Percentiles rank a stretch among this genome's conserved stretches.
Evolutionary conservation across 1,140 invertebrate genomes (phyloP).

Genomic region (Pararge aegeria): DNA sequence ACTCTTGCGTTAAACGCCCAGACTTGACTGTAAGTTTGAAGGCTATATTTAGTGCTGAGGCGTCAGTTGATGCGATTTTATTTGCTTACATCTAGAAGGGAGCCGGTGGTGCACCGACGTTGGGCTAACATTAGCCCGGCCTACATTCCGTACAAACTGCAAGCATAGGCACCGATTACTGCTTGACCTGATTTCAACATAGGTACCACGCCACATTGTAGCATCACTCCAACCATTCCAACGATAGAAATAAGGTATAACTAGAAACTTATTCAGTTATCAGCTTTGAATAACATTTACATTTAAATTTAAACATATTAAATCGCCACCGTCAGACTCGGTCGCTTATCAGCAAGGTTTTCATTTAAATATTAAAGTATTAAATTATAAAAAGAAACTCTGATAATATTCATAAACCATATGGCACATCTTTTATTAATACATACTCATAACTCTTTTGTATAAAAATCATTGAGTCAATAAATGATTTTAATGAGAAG

Average conservation of each 20-base stretch:
- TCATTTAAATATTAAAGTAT: not conserved
- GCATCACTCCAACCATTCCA: not conserved
- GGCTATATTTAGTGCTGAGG: constrained; percentile 19
- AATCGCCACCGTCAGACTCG: no score
- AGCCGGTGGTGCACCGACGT: constrained; percentile 44
- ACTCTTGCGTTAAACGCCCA: not conserved
- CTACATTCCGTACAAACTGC: constrained; percentile 56
- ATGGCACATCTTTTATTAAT: no score
- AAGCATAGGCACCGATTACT: constrained; percentile 56
- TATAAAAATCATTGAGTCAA: no score
- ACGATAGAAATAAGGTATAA: not conserved
- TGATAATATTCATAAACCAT: no score
- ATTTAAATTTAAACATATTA: not conserved
- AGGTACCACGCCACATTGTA: constrained; percentile 17
- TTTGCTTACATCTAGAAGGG: constrained; percentile 52
- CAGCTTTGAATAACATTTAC: not conserved
- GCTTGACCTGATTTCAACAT: constrained; percentile 65
- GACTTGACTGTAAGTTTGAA: not conserved
- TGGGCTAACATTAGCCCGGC: constrained; percentile 69
- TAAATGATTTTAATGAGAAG: no score
- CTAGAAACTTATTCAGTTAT: not conserved
- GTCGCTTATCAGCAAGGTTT: not conserved
- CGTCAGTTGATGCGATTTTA: constrained; percentile 12
- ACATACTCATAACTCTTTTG: no score
- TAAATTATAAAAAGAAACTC: not conserved